These are phyloP conservation scores for Calameuta idolon DNA, from an alignment of 2,888 invertebrate genomes.

Conservation along the genomic window DNA sequence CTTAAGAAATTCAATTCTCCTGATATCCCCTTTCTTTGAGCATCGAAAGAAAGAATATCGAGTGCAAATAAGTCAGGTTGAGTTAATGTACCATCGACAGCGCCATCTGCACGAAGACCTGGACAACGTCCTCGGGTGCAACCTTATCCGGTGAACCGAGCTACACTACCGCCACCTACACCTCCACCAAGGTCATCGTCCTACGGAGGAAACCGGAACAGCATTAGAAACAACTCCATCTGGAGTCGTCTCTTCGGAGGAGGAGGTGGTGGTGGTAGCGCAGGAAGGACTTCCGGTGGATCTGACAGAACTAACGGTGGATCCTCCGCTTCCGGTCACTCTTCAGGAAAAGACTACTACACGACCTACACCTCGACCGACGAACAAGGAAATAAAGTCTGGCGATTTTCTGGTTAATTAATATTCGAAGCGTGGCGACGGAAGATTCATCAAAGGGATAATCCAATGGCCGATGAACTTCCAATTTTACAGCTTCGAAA, in stretches of 20 bases:
- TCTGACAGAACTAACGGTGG: constrained; percentile 29
- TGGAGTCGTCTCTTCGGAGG: constrained; percentile 49
- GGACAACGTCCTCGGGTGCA: constrained; percentile 9
- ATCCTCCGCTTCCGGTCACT: constrained; percentile 23
- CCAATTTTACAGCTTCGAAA: not conserved
- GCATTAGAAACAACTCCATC: constrained; percentile 47
- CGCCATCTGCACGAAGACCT: constrained; percentile 39
- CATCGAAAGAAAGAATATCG: not conserved
- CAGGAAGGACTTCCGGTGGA: constrained; percentile 14
- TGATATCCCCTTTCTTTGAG: not conserved
- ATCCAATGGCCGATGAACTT: not conserved
- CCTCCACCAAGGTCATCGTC: constrained; percentile 56
- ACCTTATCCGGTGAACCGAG: not conserved
- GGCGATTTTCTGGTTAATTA: constrained; percentile 57
- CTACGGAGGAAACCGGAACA: constrained; percentile 45
- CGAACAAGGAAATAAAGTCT: constrained; percentile 54
- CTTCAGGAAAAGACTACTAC: constrained; percentile 45
- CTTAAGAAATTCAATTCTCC: not conserved
- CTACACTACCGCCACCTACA: constrained; percentile 34
- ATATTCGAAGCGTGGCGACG: not conserved
- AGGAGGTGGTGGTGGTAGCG: constrained; percentile 28
- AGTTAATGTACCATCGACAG: constrained; percentile 30
- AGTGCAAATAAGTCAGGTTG: constrained; percentile 10
- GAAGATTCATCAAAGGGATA: not conserved
- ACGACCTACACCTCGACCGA: constrained; percentile 52